Evolutionary conservation across 2,113 vertebrate species (phyloP), one percentile per base, ranked within the genome.

Genomic region (Ameiurus melas): DNA sequence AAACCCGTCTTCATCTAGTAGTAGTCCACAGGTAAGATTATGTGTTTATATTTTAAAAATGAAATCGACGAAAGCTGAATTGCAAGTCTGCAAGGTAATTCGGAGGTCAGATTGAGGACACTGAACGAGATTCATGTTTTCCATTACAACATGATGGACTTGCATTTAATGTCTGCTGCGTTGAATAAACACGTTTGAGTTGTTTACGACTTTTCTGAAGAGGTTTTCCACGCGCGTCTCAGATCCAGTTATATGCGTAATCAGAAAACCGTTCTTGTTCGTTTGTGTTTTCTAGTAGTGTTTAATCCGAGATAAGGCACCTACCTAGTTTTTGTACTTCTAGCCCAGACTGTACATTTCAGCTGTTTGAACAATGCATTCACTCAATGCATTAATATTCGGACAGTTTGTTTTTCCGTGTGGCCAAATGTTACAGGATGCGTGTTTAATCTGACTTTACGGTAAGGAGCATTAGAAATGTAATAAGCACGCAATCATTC

Each of bases 21-120:
- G 70, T 89, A 90, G 55, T 83, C 93, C 92, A 58, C 93, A 95
- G 95, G 95, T 96, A 95, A 83, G 94, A 36, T 5, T 17, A 27
- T 27, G 16, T 39, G 33, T 64, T 58, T 77, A 13, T 71, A 25
- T 55, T 53, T 13, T 3, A 9, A 13, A 36, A 22, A 58, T 17
- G 1, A 36, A 80, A 60, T 14, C 22, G 20, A n/a, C 36, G 33
- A n/a, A 55, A 33, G 19, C 0, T 58, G 36, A 19, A 53, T n/a
- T n/a, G 60, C 33, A 60, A 14, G 6, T 64, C 36, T 66, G 5
- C 57, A 22, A 62, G 47, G 0, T 12, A 10, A 22, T 79, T 86
- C 10, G 2, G 17, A 27, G 51, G 27, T 73, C 8, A 14, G 9
- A 39, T 8, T 66, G n/a, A 80, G 14, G 70, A 22, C 13, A 7